Evolutionary conservation across 2,888 invertebrate species (phyloP).

Genomic region (Incurvaria masculella): DNA sequence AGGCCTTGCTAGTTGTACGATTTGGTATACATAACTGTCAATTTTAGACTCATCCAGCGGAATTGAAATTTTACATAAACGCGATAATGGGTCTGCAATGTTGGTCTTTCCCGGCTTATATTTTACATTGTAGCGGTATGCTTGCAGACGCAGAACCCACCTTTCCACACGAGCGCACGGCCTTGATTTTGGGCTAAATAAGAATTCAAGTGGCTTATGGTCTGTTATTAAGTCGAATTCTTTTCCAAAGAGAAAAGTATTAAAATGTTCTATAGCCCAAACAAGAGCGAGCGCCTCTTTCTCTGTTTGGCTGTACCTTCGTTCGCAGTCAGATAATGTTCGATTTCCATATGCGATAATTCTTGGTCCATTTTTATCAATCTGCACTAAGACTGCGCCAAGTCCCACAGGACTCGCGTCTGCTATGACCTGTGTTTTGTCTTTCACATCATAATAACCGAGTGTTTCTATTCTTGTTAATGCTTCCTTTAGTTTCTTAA

Average conservation of each 20-base stretch:
- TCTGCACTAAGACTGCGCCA: slow-evolving; percentile 23
- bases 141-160: slow-evolving; percentile 18
- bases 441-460: slow-evolving; percentile 21
- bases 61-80: slow-evolving; percentile 9
- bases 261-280: slow-evolving; percentile 27
- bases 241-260: slow-evolving; percentile 28
- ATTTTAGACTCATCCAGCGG: not conserved
- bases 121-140: slow-evolving; percentile 15
- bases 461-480: slow-evolving; percentile 21
- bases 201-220: slow-evolving; percentile 22
- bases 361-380: slow-evolving; percentile 15
- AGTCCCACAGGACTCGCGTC: slow-evolving; percentile 26
- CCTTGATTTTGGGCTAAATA: slow-evolving; percentile 19
- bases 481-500: slow-evolving; percentile 1
- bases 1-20: slow-evolving; percentile 4
- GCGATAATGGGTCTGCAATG: slow-evolving; percentile 22
- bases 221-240: slow-evolving; percentile 24
- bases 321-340: slow-evolving; percentile 25
- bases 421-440: slow-evolving; percentile 22
- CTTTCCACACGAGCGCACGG: slow-evolving; percentile 19
- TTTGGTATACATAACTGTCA: slow-evolving; percentile 5
- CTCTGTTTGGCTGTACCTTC: slow-evolving; percentile 23
- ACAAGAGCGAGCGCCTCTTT: slow-evolving; percentile 18
- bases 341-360: slow-evolving; percentile 30
- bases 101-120: slow-evolving; percentile 18